Evolutionary conservation across 2,797 vertebrate genomes (phyloP).

Genomic region (Enteromius paludinosus): DNA sequence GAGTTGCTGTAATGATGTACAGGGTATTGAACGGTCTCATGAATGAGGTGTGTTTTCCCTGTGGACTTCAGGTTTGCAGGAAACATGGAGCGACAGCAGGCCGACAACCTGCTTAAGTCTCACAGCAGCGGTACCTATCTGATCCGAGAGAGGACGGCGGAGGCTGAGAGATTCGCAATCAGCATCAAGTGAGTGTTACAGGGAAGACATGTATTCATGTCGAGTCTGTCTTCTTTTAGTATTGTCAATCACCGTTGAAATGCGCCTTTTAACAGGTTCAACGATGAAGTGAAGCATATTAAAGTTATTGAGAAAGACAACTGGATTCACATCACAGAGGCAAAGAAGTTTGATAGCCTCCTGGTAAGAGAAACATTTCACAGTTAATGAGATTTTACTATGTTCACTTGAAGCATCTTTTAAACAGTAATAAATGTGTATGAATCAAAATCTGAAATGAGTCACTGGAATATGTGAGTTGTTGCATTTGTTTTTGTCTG

Average conservation of each 20-base stretch:
- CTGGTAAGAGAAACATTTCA: slow-evolving; percentile 75
- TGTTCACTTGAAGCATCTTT: neutral
- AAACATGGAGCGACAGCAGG: slow-evolving; percentile 96
- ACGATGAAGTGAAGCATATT: slow-evolving; percentile 98
- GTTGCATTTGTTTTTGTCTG: neutral
- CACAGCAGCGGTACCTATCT: slow-evolving; percentile 95
- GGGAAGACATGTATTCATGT: neutral
- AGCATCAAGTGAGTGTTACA: slow-evolving; percentile 90
- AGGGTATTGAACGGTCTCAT: slow-evolving; percentile 22
- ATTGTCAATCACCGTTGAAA: neutral
- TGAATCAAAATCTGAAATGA: neutral
- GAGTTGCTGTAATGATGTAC: slow-evolving; percentile 39
- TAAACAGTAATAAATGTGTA: neutral
- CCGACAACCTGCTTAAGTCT: slow-evolving; percentile 93
- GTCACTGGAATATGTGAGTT: neutral
- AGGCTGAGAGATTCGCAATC: slow-evolving; percentile 96
- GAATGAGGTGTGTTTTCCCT: slow-evolving; percentile 38
- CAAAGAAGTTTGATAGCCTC: slow-evolving; percentile 97
- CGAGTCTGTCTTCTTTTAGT: neutral
- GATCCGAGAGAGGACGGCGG: slow-evolving; percentile 93
- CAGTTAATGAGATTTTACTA: neutral
- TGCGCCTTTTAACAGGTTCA: slow-evolving; percentile 82
- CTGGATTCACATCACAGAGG: slow-evolving; percentile 98
- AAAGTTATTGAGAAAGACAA: slow-evolving; percentile 97
- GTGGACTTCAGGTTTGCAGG: slow-evolving; percentile 88